phyloP scores from a whole-genome alignment of 1,140 invertebrate genomes.

The Diachasma alloeum region DNA sequence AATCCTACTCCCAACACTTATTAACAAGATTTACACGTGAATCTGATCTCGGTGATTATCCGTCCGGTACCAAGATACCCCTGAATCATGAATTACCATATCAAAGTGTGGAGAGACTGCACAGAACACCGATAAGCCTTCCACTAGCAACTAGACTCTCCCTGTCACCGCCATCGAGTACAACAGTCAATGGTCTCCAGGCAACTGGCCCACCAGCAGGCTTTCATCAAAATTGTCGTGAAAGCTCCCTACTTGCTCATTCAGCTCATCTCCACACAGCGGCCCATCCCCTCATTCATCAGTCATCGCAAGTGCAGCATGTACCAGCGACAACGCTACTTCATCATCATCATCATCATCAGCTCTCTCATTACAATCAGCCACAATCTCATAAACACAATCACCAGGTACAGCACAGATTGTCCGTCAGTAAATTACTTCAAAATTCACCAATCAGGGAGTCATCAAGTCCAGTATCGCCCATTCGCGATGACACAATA shows the following conservation, averaged over 20 bases:
- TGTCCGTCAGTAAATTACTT: slow-evolving; percentile 54
- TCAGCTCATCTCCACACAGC: slow-evolving; percentile 34
- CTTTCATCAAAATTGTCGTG: slow-evolving; percentile 50
- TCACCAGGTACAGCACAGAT: slow-evolving; percentile 20
- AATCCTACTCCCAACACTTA: slow-evolving; percentile 40
- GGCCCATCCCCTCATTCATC: slow-evolving; percentile 41
- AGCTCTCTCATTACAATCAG: slow-evolving; percentile 18
- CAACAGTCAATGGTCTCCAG: slow-evolving; percentile 50
- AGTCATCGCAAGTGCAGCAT: slow-evolving; percentile 48
- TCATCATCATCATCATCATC: slow-evolving; percentile 27
- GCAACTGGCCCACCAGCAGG: slow-evolving; percentile 37
- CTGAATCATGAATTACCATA: slow-evolving; percentile 50
- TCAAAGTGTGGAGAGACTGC: slow-evolving; percentile 50
- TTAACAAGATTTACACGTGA: slow-evolving; percentile 46
- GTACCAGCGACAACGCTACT: slow-evolving; percentile 43
- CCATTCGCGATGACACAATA: slow-evolving; percentile 37
- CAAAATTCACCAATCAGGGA: slow-evolving; percentile 32
- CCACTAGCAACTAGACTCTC: slow-evolving; percentile 57
- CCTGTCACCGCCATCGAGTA: slow-evolving; percentile 56
- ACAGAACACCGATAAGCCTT: slow-evolving; percentile 52
- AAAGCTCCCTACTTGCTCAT: slow-evolving; percentile 47
- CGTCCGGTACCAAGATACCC: slow-evolving; percentile 22
- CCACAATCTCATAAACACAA: slow-evolving; percentile 35
- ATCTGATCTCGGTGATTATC: slow-evolving; percentile 46
- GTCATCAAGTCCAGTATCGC: slow-evolving; percentile 41